Base-by-base conservation (phyloP, 2,113 vertebrate genomes). In the Genyomyrus donnyi region DNA sequence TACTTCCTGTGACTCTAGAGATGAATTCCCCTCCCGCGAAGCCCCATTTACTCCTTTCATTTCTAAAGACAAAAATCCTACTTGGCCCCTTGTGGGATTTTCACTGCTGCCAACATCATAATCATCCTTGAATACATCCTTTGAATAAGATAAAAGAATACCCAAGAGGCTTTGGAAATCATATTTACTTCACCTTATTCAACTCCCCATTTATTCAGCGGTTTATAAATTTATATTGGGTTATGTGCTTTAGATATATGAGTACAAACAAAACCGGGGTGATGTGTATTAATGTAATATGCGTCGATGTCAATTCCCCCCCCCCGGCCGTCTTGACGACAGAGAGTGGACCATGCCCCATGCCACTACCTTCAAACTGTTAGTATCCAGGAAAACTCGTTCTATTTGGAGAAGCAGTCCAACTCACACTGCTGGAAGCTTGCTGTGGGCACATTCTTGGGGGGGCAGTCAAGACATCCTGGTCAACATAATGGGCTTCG, bases 121-220 rank as follows among this genome's bases (percentile, higher is more conserved):
- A 87, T 87, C 48, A 87, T 87, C 85, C 50, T 87, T 87, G 85
- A 87, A 87, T 53, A 87, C 50, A 53, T 87, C 50, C 85, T 87
- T 85, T 87, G 49, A 87, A 87, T 87, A 87, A 87, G 85, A 87
- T 87, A 87, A 87, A 87, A 87, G 85, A 39, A 87, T 39, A 6
- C 85, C 50, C 85, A 87, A 31, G 50, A 87, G 85, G 48, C 45
- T 53, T 35, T 31, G 49, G 85, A 53, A 87, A 53, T 87, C 50
- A 50, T 53, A 87, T 87, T 87, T 87, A 87, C 85, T 87, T 87
- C 85, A 87, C 50, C 50, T 87, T 53, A 53, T 87, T 87, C 84
- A 86, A 86, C 84, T 86, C 50, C 53, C 27, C 85, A 87, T 87
- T 87, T 53, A 49, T 86, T 86, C 45, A 31, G 45, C 4, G 48